Evolutionary conservation across 2,797 vertebrate species (phyloP).

Genomic region (Pipistrellus pygmaeus): DNA sequence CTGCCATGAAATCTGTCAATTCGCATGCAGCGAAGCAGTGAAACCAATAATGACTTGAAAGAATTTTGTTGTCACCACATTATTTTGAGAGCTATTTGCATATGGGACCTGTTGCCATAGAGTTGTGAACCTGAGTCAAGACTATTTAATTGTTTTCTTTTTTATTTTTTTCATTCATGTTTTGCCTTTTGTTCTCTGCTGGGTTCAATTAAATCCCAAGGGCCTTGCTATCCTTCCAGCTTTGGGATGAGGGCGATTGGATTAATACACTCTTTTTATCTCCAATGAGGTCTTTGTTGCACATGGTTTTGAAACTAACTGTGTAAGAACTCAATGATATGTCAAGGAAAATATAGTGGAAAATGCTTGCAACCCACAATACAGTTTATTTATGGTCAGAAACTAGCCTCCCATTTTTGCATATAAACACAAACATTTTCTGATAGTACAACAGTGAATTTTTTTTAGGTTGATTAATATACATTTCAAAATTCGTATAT

Average conservation of each 20-base stretch:
- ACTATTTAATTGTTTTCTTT: neutral
- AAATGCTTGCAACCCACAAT: neutral
- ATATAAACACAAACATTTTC: neutral
- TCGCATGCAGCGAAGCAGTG: neutral
- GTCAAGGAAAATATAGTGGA: neutral
- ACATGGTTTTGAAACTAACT: neutral
- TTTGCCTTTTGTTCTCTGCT: neutral
- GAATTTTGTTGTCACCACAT: neutral
- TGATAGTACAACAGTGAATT: neutral
- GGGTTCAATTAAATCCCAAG: too few species aligned
- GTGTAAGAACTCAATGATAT: neutral
- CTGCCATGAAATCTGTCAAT: neutral
- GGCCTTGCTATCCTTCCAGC: neutral
- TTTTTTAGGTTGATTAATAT: neutral
- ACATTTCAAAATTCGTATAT: neutral
- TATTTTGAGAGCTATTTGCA: neutral
- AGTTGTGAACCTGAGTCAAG: neutral
- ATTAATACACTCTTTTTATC: neutral
- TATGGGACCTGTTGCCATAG: neutral
- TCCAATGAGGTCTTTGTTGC: neutral
- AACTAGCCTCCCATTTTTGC: neutral
- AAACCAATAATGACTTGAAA: neutral
- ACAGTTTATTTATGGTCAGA: neutral
- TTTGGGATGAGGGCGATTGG: neutral
- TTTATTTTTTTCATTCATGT: neutral